A percentile compares a stretch with the other conserved stretches of the same genome.
These are phyloP conservation scores for Chionomys nivalis DNA, from an alignment of 2,113 vertebrate genomes.

Conservation along the genomic window DNA sequence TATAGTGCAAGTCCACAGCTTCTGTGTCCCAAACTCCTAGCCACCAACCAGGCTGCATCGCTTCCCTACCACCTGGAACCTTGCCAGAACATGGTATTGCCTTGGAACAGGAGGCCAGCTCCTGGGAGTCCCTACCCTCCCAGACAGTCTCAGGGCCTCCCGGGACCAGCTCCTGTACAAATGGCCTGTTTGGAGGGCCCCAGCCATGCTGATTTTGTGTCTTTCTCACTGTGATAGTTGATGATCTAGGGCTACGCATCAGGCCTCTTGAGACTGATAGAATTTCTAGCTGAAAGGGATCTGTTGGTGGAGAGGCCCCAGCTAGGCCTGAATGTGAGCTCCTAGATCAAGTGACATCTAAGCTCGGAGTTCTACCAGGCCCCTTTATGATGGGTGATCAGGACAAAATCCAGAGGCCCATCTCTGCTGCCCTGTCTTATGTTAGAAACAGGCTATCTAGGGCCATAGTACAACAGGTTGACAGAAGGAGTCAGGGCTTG, in stretches of 20 bases:
- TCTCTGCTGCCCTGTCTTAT: neutral
- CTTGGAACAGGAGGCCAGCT: neutral
- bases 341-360: slow-evolving; percentile 68
- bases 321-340: slow-evolving; percentile 72
- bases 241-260: slow-evolving; percentile 31
- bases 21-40: neutral
- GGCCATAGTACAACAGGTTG: too few relatives aligned
- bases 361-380: slow-evolving; percentile 54
- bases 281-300: slow-evolving; percentile 79
- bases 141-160: neutral
- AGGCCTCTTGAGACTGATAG: slow-evolving; percentile 67
- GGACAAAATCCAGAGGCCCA: neutral
- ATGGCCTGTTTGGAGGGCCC: neutral
- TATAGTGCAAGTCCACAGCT: neutral
- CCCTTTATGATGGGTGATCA: slow-evolving; percentile 26
- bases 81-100: neutral
- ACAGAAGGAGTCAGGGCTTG: neutral
- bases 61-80: neutral
- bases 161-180: neutral
- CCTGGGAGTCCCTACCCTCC: neutral
- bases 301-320: slow-evolving; percentile 42
- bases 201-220: slow-evolving; percentile 44
- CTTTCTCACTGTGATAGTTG: slow-evolving; percentile 34
- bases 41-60: neutral
- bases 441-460: neutral